Percentiles rank a stretch among this genome's conserved stretches.
phyloP scores from a whole-genome alignment of 2,888 invertebrate species.

The Alloscopus bannaensis region DNA sequence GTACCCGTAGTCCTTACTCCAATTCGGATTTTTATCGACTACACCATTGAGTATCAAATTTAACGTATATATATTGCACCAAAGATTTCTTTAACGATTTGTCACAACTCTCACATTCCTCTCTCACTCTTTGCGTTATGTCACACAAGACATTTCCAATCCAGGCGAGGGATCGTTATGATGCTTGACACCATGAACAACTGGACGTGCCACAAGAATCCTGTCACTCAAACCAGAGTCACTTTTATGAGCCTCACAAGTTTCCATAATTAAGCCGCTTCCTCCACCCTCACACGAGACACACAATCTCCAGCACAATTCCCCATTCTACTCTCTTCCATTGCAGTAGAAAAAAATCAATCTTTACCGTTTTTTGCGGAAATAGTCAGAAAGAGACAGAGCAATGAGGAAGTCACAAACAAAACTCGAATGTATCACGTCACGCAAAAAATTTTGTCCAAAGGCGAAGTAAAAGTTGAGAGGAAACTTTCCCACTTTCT shows the following conservation, averaged over 20 bases:
- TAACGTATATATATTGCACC: too few species aligned
- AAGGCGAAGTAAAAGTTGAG: too few species aligned
- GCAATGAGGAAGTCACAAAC: conserved; percentile 11
- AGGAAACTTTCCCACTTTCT: conserved; percentile 1
- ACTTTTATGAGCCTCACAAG: neutral
- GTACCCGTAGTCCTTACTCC: too few species aligned
- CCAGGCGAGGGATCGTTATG: conserved; percentile 59
- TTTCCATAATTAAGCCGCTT: conserved; percentile 59
- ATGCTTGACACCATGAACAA: conserved; percentile 46
- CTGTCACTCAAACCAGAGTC: conserved; percentile 4
- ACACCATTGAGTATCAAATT: too few species aligned
- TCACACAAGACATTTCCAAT: conserved; percentile 46
- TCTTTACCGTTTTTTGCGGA: conserved; percentile 5
- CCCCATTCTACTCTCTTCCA: conserved; percentile 41
- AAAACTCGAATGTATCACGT: neutral
- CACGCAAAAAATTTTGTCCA: too few species aligned
- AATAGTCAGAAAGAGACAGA: conserved; percentile 5
- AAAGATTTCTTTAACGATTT: too few species aligned
- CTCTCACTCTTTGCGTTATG: conserved; percentile 38
- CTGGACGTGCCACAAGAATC: neutral
- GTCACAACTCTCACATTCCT: too few species aligned
- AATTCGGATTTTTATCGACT: too few species aligned
- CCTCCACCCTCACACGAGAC: neutral
- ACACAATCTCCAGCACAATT: neutral
- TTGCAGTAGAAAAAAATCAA: conserved; percentile 3